phyloP scores from a whole-genome alignment of 2,113 vertebrate genomes.

The Labrus mixtus region DNA sequence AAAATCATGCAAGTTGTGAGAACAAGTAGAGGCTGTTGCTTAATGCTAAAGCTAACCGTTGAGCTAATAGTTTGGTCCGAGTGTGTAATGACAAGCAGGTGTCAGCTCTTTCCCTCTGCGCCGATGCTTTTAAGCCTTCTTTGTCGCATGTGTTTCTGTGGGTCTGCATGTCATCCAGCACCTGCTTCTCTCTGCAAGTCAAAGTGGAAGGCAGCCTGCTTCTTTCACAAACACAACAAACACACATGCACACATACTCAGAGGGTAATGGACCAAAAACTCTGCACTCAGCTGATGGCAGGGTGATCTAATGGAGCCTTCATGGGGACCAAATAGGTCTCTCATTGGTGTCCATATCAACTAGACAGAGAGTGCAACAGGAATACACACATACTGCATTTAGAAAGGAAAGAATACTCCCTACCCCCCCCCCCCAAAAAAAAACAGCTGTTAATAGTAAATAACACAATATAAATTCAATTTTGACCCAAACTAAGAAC shows the following conservation, averaged over 20 bases:
- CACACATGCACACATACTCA: conserved; percentile 3
- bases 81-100: conserved; percentile 19
- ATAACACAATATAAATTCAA: background rate
- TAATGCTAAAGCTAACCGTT: conserved; percentile 53
- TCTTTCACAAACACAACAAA: conserved; percentile 27
- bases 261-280: conserved; percentile 41
- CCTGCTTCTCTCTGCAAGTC: conserved; percentile 44
- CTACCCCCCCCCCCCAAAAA: background rate
- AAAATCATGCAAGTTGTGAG: conserved; percentile 18
- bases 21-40: conserved; percentile 4
- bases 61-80: conserved; percentile 34
- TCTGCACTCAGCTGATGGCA: conserved; percentile 42
- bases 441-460: background rate
- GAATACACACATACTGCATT: background rate
- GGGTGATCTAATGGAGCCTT: conserved; percentile 46
- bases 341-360: conserved; percentile 33
- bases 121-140: conserved; percentile 42
- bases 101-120: conserved; percentile 1
- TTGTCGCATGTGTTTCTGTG: background rate
- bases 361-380: conserved; percentile 10
- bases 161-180: conserved; percentile 18
- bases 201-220: conserved; percentile 18
- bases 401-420: background rate
- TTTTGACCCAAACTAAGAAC: background rate
- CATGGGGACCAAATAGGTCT: conserved; percentile 46